Base-by-base conservation (phyloP, 1,140 invertebrate genomes). In the Schlechtendalia chinensis region DNA sequence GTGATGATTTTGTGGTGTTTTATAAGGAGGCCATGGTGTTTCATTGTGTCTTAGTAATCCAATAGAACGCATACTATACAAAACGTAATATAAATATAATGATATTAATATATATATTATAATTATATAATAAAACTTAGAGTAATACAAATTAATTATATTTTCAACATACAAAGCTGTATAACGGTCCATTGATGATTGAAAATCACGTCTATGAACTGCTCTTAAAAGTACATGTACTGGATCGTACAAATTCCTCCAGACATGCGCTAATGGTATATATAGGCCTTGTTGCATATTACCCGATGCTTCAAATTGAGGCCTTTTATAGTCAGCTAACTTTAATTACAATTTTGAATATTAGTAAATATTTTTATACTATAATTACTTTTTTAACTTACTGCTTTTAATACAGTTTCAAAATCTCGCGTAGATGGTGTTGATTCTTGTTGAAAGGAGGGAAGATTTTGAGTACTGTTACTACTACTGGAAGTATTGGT, bases 241-340 rank as follows among this genome's bases (percentile, higher is more conserved):
- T 4, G 97, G 97, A 88, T 98, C 95, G 85, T 96, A 99, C 83
- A 96, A 90, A 80, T 91, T 89, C 84, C 96, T 91, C 96, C 96
- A 98, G 29, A 98, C 93, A 50, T 79, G n/a, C 14, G 75, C 88
- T 86, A 94, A 94, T 14, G 96, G 96, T 59, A 93, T 92, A 86
- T 98, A 98, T 87, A 96, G 93, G 17, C 96, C 96, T 86, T 98
- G 96, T 84, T 96, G 93, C 88, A 98, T 91, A 82, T 92, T 93
- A 86, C 91, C 93, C 84, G 91, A 91, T 0, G 90, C 88, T 84
- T 94, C 93, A 82, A 93, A 89, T 85, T 92, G 91, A 27, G 93
- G 93, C 19, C 91, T 91, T 83, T 89, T 89, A 84, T 93, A 95
- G 83, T 93, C 91, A 11, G 93, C 91, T 16, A 94, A 89, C 89